Evolutionary conservation across 2,888 invertebrate genomes (phyloP).

Genomic region (Adelognathus sp.): DNA sequence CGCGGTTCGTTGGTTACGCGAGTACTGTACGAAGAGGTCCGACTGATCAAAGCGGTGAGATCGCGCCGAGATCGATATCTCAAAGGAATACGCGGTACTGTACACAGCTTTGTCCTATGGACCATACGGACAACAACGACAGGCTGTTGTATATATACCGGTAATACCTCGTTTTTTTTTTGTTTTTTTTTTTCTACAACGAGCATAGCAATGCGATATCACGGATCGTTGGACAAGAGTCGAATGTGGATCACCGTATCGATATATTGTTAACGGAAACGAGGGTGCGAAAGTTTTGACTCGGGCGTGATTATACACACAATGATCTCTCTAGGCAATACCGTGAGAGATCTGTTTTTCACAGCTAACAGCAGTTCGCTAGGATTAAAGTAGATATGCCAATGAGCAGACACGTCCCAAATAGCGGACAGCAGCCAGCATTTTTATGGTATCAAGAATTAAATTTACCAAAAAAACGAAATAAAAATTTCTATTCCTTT

Average conservation of each 20-base stretch:
- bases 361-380: no score
- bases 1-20: conserved; percentile 69
- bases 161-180: conserved; percentile 12
- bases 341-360: no score
- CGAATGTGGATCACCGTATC: conserved; percentile 34
- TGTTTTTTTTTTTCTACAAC: background rate
- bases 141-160: background rate
- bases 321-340: no score
- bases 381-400: no score
- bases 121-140: background rate
- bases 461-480: no score
- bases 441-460: no score
- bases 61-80: conserved; percentile 50
- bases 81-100: conserved; percentile 51
- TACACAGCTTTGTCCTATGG: conserved; percentile 16
- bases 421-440: no score
- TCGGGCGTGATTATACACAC: background rate
- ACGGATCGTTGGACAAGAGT: background rate
- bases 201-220: background rate
- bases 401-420: no score
- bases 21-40: no score
- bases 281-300: conserved; percentile 1
- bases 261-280: conserved; percentile 22
- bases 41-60: conserved; percentile 50
- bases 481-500: no score